Base-by-base conservation (phyloP, 2,888 invertebrate species). In the Platycheirus albimanus region DNA sequence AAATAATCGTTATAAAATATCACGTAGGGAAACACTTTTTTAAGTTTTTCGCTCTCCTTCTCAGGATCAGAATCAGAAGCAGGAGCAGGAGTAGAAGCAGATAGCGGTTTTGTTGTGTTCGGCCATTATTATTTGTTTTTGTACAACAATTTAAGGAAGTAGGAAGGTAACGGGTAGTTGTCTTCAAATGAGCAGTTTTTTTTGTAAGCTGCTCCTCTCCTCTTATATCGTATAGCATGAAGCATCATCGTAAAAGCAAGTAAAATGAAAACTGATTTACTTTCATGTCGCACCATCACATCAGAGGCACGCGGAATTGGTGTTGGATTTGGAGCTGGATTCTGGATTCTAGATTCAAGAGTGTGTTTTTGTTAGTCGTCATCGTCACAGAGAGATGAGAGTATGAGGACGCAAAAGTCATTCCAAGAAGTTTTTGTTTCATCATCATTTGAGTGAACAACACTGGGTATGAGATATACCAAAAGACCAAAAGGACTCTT, bases 1-100 rank as follows among this genome's bases (percentile, higher is more conserved):
- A 83, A 83, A 83, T 78, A 78, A 77, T 74, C 83, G 69, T 83
- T 83, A 83, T 54, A 78, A 78, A 78, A 74, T 69, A 83, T 78
- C 83, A 83, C 83, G 83, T 83, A 83, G 83, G 54, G 64, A 78
- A 28, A 43, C 20, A 43, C 72, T 64, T 74, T 83, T 78, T 63
- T 64, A 81, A 74, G 72, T 67, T 71, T 49, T 47, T 36, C 13
- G n/a, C n/a, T n/a, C 52, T 33, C 56, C 56, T 51, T 33, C 56
- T n/a, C 52, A 11, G n/a, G n/a, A n/a, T n/a, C n/a, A n/a, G n/a
- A n/a, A n/a, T n/a, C n/a, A n/a, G n/a, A n/a, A n/a, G n/a, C n/a
- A n/a, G n/a, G n/a, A n/a, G 30, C 30, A 3, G 7, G 5, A 33
- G 30, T 2, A 33, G 33, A 43, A 38, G 66, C 4, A 51, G 52